phyloP scores from a whole-genome alignment of 2,888 invertebrate species.

The Caenorhabditis parvicauda region DNA sequence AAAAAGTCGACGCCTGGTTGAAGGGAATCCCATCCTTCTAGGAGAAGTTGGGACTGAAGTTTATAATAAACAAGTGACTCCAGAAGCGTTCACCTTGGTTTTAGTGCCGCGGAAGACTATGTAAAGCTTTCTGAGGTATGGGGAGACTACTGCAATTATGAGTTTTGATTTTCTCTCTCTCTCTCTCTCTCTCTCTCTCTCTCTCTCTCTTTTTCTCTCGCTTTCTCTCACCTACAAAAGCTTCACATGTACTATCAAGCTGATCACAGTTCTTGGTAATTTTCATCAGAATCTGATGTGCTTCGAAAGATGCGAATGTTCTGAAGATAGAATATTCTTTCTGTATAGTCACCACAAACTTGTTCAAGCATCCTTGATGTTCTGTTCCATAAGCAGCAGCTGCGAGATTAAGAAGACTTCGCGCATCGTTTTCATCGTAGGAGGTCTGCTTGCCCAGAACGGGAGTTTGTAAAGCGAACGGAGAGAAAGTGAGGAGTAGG shows the following conservation, averaged over 20 bases:
- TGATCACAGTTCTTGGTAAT: slow-evolving; percentile 33
- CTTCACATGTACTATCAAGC: slow-evolving; percentile 44
- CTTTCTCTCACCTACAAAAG: slow-evolving; percentile 32
- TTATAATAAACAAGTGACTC: too few relatives aligned
- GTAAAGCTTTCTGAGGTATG: slow-evolving; percentile 31
- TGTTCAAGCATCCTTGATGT: slow-evolving; percentile 43
- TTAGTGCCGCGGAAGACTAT: slow-evolving; percentile 50
- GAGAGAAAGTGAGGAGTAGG: neutral
- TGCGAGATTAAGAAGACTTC: slow-evolving; percentile 41
- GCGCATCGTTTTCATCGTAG: slow-evolving; percentile 48
- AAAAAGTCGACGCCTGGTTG: slow-evolving; percentile 49
- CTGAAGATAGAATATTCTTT: slow-evolving; percentile 3
- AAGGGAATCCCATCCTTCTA: slow-evolving; percentile 50
- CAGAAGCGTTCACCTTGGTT: slow-evolving; percentile 14
- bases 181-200: too few relatives aligned
- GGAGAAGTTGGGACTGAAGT: slow-evolving; percentile 43
- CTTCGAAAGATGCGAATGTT: slow-evolving; percentile 19
- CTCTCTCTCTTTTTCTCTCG: too few relatives aligned
- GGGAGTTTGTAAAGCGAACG: slow-evolving; percentile 9
- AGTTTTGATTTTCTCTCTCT: too few relatives aligned
- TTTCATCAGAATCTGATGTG: slow-evolving; percentile 7
- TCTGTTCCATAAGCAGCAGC: slow-evolving; percentile 50
- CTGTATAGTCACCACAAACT: slow-evolving; percentile 8
- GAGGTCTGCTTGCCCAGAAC: slow-evolving; percentile 29
- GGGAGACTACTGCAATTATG: slow-evolving; percentile 37